Base-by-base conservation (phyloP, 2,797 vertebrate genomes). In the Epinephelus coioides region DNA sequence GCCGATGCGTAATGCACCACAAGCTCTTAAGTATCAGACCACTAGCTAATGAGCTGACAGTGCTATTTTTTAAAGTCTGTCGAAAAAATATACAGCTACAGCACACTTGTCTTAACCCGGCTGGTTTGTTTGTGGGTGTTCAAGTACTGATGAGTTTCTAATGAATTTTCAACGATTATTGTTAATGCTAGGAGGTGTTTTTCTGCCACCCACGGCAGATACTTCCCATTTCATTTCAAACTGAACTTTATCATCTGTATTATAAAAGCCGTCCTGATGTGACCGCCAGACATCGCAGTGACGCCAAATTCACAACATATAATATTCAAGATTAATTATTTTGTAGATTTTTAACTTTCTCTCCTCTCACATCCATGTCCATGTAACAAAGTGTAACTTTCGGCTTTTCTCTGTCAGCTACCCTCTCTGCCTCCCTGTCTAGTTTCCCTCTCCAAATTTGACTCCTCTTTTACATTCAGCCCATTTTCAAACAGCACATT, bases 401-500 rank as follows among this genome's bases (percentile, higher is more conserved):
- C 17, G 13, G 54, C 18, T 17, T 55, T 46, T 61, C 23, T 55
- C 51, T 18, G 15, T 30, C 9, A 9, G 7, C 30, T 18, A 4
- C n/a, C 4, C 23, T 69, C 47, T 51, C 34, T 44, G 30, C 13
- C 40, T 46, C 34, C 13, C n/a, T 43, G 34, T 70, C 68, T 73
- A 50, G 57, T 72, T 65, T 66, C 30, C 19, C 17, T 63, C 56
- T 25, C 54, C 14, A 50, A 69, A 51, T 47, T 69, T 34, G 3
- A 19, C 38, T 43, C 44, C 63, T 80, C 7, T 84, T 89, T 89
- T 63, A 75, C 46, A 89, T 88, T 86, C 78, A 75, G 40, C 15
- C 34, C 68, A 65, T 85, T 84, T 80, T 55, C 64, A 69, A 69
- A 76, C 18, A 2, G 66, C 65, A 44, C 27, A 50, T 68, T 78